Evolutionary conservation across 2,888 invertebrate genomes (phyloP), one percentile per base, ranked within the genome.

Genomic region (Microplitis deprimator): DNA sequence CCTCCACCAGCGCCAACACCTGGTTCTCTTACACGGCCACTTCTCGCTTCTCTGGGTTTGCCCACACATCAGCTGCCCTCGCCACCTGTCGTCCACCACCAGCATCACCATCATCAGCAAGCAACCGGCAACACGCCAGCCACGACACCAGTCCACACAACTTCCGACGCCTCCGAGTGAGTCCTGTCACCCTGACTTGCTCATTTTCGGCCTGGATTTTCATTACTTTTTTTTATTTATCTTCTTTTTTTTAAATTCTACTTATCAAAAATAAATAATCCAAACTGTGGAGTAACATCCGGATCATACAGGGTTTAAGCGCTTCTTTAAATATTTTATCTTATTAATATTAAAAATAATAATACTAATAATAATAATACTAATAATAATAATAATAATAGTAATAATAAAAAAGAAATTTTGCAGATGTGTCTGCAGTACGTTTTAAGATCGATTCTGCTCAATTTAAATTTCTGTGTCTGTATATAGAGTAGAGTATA

Each of bases 1-100:
- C 92, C 90, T 89, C 92, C 88, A 91, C 87, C 91, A 89, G 85
- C 85, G 89, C 92, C 90, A 88, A 91, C 90, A 86, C 87, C 86
- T 80, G 87, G 90, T 82, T 79, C 88, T 82, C 87, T 88, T 83
- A 85, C 87, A 84, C 85, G 90, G 85, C 88, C 90, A 87, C 86
- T 89, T 83, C 87, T 88, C 78, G 86, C 88, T 69, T 84, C 87
- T 68, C 87, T 87, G 79, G 88, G 88, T 74, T 85, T 89, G 77
- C 84, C 87, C 73, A 83, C 84, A 77, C 87, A 87, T 79, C 84
- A 83, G 73, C 84, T 85, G 13, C 64, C 67, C 39, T 77, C 79
- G 68, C 29, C 73, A 40, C 7, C 77, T 29, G 39, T 71, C n/a
- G 60, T 41, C 16, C 82, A 79, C 73, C 81, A 81, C 79, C 81